These are phyloP conservation scores for Todiramphus chloris DNA, from an alignment of 2,113 vertebrate species.

Conservation along the genomic window DNA sequence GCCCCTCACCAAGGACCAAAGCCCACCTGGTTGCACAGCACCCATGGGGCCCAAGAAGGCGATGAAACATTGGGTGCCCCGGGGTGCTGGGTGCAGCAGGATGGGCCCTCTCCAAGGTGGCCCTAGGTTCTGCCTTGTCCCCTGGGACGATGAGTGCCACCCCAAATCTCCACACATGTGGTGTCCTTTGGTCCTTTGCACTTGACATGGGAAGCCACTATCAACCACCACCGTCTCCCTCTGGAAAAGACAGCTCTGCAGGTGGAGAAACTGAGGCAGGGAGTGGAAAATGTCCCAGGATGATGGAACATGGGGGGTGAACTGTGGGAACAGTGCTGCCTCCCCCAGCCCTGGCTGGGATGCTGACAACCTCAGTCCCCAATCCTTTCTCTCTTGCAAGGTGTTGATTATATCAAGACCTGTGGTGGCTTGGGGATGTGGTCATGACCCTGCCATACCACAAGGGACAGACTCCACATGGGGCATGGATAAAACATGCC, in stretches of 20 bases:
- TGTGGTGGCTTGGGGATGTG: accelerated
- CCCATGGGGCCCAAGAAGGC: background rate
- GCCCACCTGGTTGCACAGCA: background rate
- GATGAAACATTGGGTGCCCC: background rate
- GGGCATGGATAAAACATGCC: background rate
- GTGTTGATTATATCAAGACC: background rate
- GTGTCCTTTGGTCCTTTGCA: background rate
- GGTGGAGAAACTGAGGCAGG: background rate
- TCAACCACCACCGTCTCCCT: accelerated
- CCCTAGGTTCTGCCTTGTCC: background rate
- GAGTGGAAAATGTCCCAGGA: background rate
- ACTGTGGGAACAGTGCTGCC: accelerated
- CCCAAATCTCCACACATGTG: accelerated
- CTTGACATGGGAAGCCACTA: background rate
- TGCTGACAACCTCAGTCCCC: accelerated
- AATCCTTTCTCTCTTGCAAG: background rate
- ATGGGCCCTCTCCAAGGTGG: background rate
- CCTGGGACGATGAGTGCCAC: background rate
- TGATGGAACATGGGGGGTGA: no score
- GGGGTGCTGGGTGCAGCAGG: accelerated
- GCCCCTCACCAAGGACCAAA: background rate
- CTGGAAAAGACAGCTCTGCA: accelerated
- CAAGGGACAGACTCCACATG: accelerated
- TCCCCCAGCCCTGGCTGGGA: background rate
- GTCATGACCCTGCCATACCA: accelerated